Conservation (phyloP, 2,113 vertebrate species). For the Austrofundulus limnaeus region DNA sequence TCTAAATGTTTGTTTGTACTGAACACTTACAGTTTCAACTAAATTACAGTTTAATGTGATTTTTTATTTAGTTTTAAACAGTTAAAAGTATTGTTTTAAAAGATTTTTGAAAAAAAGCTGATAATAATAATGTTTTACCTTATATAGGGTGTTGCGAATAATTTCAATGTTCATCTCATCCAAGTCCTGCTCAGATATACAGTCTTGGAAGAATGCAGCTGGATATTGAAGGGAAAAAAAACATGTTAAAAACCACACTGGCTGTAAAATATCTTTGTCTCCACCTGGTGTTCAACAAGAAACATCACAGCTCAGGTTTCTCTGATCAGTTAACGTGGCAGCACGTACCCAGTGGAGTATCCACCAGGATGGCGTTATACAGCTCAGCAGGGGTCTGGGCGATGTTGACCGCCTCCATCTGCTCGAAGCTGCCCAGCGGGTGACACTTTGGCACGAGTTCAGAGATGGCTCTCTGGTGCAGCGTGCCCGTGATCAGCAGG, state of each 20-base stretch:
- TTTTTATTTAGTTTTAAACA: too few relatives aligned
- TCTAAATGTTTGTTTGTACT: neutral
- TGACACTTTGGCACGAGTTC: slow-evolving; percentile 98
- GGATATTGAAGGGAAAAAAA: slow-evolving; percentile 10
- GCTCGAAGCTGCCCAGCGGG: slow-evolving; percentile 96
- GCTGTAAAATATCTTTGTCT: neutral
- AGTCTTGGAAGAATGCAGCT: slow-evolving; percentile 99
- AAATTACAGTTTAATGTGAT: too few relatives aligned
- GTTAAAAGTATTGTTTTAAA: too few relatives aligned
- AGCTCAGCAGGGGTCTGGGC: slow-evolving; percentile 97
- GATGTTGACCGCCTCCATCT: slow-evolving; percentile 99
- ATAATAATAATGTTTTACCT: slow-evolving; percentile 77
- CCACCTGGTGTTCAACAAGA: slow-evolving; percentile 9
- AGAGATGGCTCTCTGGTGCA: slow-evolving; percentile 94
- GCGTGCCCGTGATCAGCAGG: slow-evolving; percentile 94
- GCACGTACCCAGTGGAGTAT: slow-evolving; percentile 90
- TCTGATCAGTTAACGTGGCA: too few relatives aligned
- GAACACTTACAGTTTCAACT: neutral
- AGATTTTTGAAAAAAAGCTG: neutral
- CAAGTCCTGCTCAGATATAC: slow-evolving; percentile 97
- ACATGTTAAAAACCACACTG: neutral
- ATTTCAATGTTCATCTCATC: slow-evolving; percentile 99
- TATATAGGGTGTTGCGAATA: slow-evolving; percentile 96
- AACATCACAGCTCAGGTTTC: neutral
- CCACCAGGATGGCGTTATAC: slow-evolving; percentile 97